phyloP scores from a whole-genome alignment of 2,888 invertebrate genomes.

The Pyralis farinalis region DNA sequence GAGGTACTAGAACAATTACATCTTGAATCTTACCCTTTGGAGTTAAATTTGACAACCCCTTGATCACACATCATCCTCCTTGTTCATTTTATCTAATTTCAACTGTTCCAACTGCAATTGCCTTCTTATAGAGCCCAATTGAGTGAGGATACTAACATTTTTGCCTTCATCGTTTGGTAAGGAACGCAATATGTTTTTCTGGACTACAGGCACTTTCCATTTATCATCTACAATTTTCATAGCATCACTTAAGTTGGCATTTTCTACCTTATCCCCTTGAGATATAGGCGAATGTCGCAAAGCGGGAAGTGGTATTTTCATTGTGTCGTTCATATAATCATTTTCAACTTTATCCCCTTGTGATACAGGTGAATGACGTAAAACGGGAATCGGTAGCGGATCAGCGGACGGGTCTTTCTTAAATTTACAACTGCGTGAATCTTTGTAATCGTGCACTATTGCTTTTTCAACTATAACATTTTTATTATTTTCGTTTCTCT shows the following conservation, averaged over 20 bases:
- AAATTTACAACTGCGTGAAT: conserved; percentile 41
- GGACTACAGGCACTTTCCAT: conserved; percentile 83
- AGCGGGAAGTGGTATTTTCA: conserved; percentile 33
- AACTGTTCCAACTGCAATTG: conserved; percentile 85
- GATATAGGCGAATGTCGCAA: conserved; percentile 67
- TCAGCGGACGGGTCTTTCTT: background rate
- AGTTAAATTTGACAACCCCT: too few relatives aligned
- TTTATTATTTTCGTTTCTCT: conserved; percentile 1
- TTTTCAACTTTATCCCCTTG: conserved; percentile 20
- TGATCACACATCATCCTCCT: conserved; percentile 25
- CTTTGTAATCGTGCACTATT: conserved; percentile 28
- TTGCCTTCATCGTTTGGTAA: conserved; percentile 67
- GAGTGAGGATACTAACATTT: conserved; percentile 82
- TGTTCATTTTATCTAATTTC: conserved; percentile 73
- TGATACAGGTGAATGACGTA: conserved; percentile 73
- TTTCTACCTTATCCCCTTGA: conserved; percentile 19
- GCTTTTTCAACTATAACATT: conserved; percentile 35
- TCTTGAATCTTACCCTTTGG: too few relatives aligned
- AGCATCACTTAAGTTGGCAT: conserved; percentile 46
- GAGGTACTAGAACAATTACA: too few relatives aligned
- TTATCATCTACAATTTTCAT: conserved; percentile 67
- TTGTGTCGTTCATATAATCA: conserved; percentile 50
- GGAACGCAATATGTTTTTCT: conserved; percentile 80
- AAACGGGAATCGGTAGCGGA: conserved; percentile 80
- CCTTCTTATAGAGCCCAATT: conserved; percentile 84